Base-by-base conservation (phyloP, 2,888 invertebrate species). In the Agrenia bidenticulata region DNA sequence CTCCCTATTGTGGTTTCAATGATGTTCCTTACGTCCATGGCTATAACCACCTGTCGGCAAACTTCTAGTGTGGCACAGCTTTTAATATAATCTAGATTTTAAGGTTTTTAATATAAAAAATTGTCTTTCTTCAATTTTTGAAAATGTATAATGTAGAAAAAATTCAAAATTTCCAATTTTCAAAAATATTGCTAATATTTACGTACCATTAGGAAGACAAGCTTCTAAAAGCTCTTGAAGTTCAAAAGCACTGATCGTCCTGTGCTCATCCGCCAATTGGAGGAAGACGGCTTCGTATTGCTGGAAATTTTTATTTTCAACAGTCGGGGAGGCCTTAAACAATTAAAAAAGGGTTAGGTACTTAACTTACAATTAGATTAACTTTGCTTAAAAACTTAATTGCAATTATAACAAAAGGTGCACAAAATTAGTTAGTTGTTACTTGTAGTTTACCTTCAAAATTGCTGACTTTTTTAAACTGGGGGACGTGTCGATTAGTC, bases 61-160 rank as follows among this genome's bases (percentile, higher is more conserved):
- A 94, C 93, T 80, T 94, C 94, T 76, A 94, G 87, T 17, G 90
- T 91, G 1, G 94, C 93, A 80, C 94, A 94, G 77, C 94, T 94
- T 78, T 94, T 94, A 73, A 94, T 93, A 77, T 94, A 94, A 82
- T 94, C 94, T 85, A 78, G 15, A 81, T 21, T 26, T 23, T 58
- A 45, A 21, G 49, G 58, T 58, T 51, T 42, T 26, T 2, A 26
- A 19, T 15, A n/a, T n/a, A n/a, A n/a, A n/a, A n/a, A n/a, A n/a
- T n/a, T n/a, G n/a, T n/a, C 11, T 41, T 45, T 27, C 27, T 49
- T 32, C 45, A n/a, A 61, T 21, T 24, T 41, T 4, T 27, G 0
- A 13, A 32, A 5, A 59, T 39, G 26, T 41, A 15, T 17, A 23
- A 26, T 9, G 17, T 32, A 21, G 7, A 37, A 9, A 67, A 51